Evolutionary conservation across 2,113 vertebrate species (phyloP).

Genomic region (Podarcis cretensis): DNA sequence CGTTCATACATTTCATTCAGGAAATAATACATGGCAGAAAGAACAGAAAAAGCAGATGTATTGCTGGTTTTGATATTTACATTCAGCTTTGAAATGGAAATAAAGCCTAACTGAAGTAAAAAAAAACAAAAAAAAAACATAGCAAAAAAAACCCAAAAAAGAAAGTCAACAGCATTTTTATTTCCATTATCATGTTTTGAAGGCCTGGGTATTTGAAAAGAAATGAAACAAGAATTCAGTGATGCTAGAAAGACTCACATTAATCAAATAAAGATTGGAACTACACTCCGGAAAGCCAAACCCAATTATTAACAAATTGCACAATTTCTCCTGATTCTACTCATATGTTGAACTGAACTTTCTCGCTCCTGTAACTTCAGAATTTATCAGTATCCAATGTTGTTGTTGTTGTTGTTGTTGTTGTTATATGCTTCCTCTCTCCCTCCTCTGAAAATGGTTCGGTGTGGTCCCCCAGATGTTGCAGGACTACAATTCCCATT

Average conservation of each 20-base stretch:
- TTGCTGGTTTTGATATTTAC: constrained; percentile 38
- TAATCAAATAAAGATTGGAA: constrained; percentile 68
- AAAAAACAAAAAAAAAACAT: background rate
- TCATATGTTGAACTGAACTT: constrained; percentile 18
- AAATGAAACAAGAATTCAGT: constrained; percentile 56
- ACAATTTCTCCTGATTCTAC: constrained; percentile 56
- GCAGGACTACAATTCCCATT: no score
- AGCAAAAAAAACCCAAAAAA: background rate
- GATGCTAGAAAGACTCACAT: constrained; percentile 50
- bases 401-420: background rate
- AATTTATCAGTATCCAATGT: background rate
- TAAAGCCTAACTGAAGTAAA: constrained; percentile 36
- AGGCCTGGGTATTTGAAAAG: constrained; percentile 54
- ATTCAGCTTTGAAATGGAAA: constrained; percentile 61
- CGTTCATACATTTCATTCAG: constrained; percentile 18
- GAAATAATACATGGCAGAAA: constrained; percentile 57
- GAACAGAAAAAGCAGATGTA: constrained; percentile 22
- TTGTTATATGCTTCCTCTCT: background rate
- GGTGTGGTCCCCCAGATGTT: no score
- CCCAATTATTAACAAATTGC: constrained; percentile 52
- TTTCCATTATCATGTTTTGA: constrained; percentile 52
- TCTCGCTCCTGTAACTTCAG: background rate
- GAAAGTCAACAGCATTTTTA: constrained; percentile 38
- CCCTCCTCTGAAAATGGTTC: no score
- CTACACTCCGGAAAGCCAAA: constrained; percentile 29